A percentile compares a stretch with the other conserved stretches of the same genome.
These are phyloP conservation scores for Graphium colonna DNA, from an alignment of 2,888 invertebrate species.

Conservation along the genomic window DNA sequence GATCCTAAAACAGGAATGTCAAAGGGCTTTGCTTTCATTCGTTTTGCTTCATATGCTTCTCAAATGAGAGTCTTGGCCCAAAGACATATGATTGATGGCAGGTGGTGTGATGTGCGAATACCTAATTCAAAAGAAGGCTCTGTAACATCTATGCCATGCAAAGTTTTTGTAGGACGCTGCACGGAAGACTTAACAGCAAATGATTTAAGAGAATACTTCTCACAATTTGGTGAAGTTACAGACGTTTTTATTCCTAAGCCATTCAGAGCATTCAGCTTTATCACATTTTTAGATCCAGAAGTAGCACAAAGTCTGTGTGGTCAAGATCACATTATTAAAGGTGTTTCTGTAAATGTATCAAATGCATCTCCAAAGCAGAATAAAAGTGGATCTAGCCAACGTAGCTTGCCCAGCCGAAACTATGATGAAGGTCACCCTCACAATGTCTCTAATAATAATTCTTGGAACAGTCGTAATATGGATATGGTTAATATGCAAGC, in stretches of 20 bases:
- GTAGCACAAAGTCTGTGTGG: conserved; percentile 90
- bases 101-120: conserved; percentile 99
- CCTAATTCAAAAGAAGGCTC: conserved; percentile 95
- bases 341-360: conserved; percentile 93
- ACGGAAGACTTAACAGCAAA: conserved; percentile 90
- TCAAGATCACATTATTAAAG: conserved; percentile 91
- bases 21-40: conserved; percentile 98
- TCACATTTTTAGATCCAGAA: conserved; percentile 90
- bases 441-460: conserved; percentile 68
- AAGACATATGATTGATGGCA: conserved; percentile 97
- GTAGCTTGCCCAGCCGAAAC: conserved; percentile 64
- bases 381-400: conserved; percentile 66
- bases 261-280: conserved; percentile 90
- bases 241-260: conserved; percentile 95
- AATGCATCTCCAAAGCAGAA: conserved; percentile 93
- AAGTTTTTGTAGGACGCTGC: conserved; percentile 92
- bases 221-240: conserved; percentile 90
- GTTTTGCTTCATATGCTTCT: conserved; percentile 96
- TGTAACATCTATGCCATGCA: conserved; percentile 86
- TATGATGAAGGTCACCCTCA: conserved; percentile 73
- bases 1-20: conserved; percentile 95
- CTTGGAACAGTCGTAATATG: conserved; percentile 73
- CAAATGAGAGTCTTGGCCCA: conserved; percentile 96
- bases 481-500: conserved; percentile 77
- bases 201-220: conserved; percentile 88